phyloP scores from a whole-genome alignment of 1,140 invertebrate genomes.

The Samia ricini region DNA sequence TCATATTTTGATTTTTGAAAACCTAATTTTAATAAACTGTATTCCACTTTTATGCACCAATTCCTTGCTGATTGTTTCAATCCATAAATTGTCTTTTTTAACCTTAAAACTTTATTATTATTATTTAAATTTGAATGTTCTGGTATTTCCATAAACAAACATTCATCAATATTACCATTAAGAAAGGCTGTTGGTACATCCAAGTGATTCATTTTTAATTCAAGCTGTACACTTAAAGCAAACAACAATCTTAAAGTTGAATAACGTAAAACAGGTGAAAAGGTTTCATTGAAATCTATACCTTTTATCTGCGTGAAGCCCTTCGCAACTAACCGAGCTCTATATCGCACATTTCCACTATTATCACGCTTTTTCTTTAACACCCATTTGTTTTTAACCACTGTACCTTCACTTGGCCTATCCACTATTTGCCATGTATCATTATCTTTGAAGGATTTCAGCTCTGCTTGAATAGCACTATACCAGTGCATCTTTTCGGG shows the following conservation, averaged over 20 bases:
- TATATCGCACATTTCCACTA: neutral
- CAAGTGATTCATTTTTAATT: neutral
- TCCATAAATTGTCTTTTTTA: too few species aligned
- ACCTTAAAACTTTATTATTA: too few species aligned
- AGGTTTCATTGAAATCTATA: neutral
- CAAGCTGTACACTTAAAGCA: neutral
- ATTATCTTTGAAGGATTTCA: slow-evolving; percentile 30
- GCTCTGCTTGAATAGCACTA: slow-evolving; percentile 21
- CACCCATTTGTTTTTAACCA: slow-evolving; percentile 36
- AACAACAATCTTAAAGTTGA: neutral
- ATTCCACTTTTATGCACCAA: too few species aligned
- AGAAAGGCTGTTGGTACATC: neutral
- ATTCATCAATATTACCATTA: neutral
- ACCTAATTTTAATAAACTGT: too few species aligned
- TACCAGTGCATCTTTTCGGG: slow-evolving; percentile 24
- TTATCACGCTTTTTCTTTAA: slow-evolving; percentile 13
- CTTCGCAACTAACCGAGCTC: slow-evolving; percentile 1
- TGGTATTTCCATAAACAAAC: neutral
- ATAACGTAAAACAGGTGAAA: neutral
- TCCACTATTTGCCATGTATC: slow-evolving; percentile 27
- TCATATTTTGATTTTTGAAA: too few species aligned
- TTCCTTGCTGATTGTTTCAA: too few species aligned
- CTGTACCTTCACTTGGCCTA: slow-evolving; percentile 11
- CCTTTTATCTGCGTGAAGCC: neutral
- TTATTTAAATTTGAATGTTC: too few species aligned